These are phyloP conservation scores for Erebia aethiops DNA, from an alignment of 2,888 invertebrate genomes.

Conservation along the genomic window DNA sequence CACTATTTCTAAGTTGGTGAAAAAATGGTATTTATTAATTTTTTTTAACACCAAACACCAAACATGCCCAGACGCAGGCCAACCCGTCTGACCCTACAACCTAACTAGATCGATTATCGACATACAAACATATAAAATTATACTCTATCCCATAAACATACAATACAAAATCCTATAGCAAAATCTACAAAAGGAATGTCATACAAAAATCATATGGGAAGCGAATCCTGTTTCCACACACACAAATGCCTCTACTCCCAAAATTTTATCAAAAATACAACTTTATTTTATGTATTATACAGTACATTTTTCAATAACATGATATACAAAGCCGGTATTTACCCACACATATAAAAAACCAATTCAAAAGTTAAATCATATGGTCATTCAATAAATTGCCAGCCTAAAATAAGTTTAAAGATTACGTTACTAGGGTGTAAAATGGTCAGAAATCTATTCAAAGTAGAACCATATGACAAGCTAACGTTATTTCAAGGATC, in stretches of 20 bases:
- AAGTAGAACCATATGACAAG: conserved; percentile 35
- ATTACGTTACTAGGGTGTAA: accelerated
- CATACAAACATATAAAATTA: conserved; percentile 41
- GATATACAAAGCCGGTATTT: conserved; percentile 50
- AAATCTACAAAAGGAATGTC: conserved; percentile 61
- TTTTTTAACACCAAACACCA: conserved; percentile 50
- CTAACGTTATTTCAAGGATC: conserved; percentile 37
- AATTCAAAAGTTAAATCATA: conserved; percentile 70
- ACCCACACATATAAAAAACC: conserved; percentile 53
- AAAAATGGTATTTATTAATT: conserved; percentile 42
- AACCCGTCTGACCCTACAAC: conserved; percentile 57
- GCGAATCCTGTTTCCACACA: conserved; percentile 69
- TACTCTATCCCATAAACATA: conserved; percentile 37
- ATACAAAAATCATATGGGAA: conserved; percentile 79
- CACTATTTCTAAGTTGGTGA: no score
- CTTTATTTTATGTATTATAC: neutral
- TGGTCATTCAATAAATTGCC: conserved; percentile 48
- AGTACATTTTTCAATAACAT: conserved; percentile 31
- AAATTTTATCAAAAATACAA: conserved; percentile 38
- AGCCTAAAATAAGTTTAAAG: conserved; percentile 40
- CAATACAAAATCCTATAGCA: conserved; percentile 41
- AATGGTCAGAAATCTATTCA: conserved; percentile 31
- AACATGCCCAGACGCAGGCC: conserved; percentile 45
- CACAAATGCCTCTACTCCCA: conserved; percentile 38
- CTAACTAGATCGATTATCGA: conserved; percentile 61